These are phyloP conservation scores for Brenthis ino DNA, from an alignment of 2,888 invertebrate genomes.

Conservation along the genomic window DNA sequence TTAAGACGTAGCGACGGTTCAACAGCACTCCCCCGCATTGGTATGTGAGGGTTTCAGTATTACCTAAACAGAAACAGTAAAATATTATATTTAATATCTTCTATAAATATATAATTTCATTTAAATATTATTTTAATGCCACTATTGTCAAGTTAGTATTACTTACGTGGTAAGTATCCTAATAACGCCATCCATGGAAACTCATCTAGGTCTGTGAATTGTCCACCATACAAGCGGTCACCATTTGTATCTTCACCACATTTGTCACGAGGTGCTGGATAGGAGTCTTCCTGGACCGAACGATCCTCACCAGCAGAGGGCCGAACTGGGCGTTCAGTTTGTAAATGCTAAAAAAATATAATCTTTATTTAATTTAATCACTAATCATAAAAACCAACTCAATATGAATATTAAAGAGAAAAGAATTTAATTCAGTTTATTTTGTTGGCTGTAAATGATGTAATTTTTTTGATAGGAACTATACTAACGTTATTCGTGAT, in stretches of 20 bases:
- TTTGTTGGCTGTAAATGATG: no score
- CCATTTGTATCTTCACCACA: conserved; percentile 82
- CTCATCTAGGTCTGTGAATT: conserved; percentile 83
- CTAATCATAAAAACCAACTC: no score
- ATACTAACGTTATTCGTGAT: no score
- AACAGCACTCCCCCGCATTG: conserved; percentile 85
- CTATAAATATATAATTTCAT: no score
- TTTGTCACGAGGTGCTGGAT: conserved; percentile 56
- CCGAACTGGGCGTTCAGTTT: conserved; percentile 37
- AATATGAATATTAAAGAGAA: no score
- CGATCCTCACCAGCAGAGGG: conserved; percentile 44
- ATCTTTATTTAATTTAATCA: not conserved
- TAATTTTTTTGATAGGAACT: no score
- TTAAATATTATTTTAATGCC: not conserved
- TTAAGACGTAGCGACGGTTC: conserved; percentile 81
- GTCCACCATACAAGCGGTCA: conserved; percentile 84
- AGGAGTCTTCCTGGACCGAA: conserved; percentile 55
- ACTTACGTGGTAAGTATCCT: conserved; percentile 80
- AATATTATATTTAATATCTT: not conserved
- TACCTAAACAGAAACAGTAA: conserved; percentile 12
- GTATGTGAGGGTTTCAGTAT: conserved; percentile 63
- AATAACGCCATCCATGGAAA: conserved; percentile 85
- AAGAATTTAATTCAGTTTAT: no score
- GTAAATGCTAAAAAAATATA: conserved; percentile 38
- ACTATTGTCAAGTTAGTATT: not conserved